Evolutionary conservation across 2,888 invertebrate genomes (phyloP), one percentile per base, ranked within the genome.

Genomic region (Hirtodrosophila alboralis): DNA sequence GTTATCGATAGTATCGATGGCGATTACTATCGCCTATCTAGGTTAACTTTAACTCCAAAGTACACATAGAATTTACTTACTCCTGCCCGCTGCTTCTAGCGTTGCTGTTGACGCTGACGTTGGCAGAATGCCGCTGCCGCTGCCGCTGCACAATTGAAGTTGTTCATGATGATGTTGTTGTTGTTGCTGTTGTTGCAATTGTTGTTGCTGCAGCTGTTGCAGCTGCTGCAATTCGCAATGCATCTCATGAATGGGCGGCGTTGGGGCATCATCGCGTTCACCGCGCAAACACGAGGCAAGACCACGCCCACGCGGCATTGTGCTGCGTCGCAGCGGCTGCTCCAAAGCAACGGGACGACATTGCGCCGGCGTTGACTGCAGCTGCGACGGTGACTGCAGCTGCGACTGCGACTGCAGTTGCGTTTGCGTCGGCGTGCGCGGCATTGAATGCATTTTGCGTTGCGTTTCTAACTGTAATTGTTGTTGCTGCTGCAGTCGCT

Each of bases 261-360:
- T 81, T 21, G 85, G 81, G 1, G 83, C 83, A 49, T 90, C 90
- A 73, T 90, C 90, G 44, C 90, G 88, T 79, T 91, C 91, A 47
- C 91, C 91, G 34, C 90, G 86, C 62, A 91, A 70, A 75, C 91
- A 91, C 49, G 91, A 91, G 45, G 90, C 84, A 48, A 91, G 75
- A 51, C 91, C 90, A 51, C 90, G 86, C 38, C 91, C 89, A 49
- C 90, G 87, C 10, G 90, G 90, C 62, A 90, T 89, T 23, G 90
- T 89, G 57, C 90, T 87, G 36, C 88, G 86, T 40, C 88, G 84
- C 40, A 87, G 44, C 6, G 88, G 86, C 62, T 86, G 86, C 33
- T 76, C 76, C 47, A 63, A 37, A 21, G 71, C 57, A 38, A 75
- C 67, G 13, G 40, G 54, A 21, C 74, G 71, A 21, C 59, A 67